Percentiles rank a stretch among this genome's conserved stretches.
phyloP scores from a whole-genome alignment of 2,888 invertebrate genomes.

The Cyrtodaria siliqua region DNA sequence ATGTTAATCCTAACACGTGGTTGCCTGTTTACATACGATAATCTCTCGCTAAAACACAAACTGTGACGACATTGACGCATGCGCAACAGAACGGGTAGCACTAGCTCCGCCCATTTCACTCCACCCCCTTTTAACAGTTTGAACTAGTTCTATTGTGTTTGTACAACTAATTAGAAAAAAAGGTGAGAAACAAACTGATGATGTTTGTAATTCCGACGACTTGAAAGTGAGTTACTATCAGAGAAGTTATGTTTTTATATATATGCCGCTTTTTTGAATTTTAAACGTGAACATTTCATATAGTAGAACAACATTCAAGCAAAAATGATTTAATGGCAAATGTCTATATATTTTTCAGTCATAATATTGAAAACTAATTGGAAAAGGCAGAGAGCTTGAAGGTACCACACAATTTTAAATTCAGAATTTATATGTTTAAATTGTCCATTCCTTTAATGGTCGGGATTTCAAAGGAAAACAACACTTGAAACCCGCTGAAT shows the following conservation, averaged over 20 bases:
- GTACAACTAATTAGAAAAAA: not conserved
- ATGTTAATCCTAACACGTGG: constrained; percentile 66
- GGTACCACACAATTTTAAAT: too few species aligned
- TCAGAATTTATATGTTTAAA: not conserved
- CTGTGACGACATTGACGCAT: constrained; percentile 32
- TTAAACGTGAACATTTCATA: too few species aligned
- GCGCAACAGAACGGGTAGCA: constrained; percentile 55
- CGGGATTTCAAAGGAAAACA: constrained; percentile 19
- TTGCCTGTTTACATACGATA: constrained; percentile 65
- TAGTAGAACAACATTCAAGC: too few species aligned
- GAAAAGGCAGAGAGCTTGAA: too few species aligned
- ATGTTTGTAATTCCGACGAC: not conserved
- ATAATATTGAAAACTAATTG: too few species aligned
- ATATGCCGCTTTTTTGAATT: too few species aligned
- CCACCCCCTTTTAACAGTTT: constrained; percentile 40
- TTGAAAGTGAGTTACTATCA: not conserved
- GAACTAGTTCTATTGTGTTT: constrained; percentile 20
- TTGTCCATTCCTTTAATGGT: constrained; percentile 1
- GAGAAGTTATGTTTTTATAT: not conserved
- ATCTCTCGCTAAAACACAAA: constrained; percentile 52
- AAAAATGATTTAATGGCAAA: too few species aligned
- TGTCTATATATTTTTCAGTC: too few species aligned
- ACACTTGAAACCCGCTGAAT: constrained; percentile 14
- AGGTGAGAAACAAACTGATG: too few species aligned
- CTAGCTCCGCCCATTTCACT: constrained; percentile 44